Evolutionary conservation across 2,888 invertebrate species (phyloP).

Genomic region (Drosophila cracens): DNA sequence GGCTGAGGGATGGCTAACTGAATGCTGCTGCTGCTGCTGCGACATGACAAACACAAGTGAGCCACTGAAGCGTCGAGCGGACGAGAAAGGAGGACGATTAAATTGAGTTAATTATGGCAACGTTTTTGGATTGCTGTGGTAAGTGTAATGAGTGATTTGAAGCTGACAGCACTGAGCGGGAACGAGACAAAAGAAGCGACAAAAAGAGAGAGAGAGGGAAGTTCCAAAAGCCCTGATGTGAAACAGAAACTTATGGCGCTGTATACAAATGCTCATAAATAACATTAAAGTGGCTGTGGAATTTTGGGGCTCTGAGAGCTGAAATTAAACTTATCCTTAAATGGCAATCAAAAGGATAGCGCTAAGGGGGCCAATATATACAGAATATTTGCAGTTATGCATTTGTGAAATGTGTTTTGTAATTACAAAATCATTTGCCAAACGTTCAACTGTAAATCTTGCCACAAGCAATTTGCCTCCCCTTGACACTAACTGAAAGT

Average conservation of each 20-base stretch:
- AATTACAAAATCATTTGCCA: conserved; percentile 24
- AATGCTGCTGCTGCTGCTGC: conserved; percentile 19
- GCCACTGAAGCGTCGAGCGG: conserved; percentile 64
- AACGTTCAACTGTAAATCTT: conserved; percentile 8
- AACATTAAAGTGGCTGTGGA: conserved; percentile 40
- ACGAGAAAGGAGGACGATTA: conserved; percentile 57
- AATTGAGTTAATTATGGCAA: conserved; percentile 77
- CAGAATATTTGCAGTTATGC: conserved; percentile 18
- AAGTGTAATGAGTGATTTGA: conserved; percentile 64
- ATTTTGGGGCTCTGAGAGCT: background rate
- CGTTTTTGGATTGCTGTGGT: conserved; percentile 59
- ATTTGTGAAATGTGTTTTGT: conserved; percentile 11
- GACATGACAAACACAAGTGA: conserved; percentile 61
- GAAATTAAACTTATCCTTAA: conserved; percentile 33
- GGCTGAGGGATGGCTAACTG: background rate
- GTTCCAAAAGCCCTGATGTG: conserved; percentile 33
- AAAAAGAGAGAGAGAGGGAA: background rate
- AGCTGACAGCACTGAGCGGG: conserved; percentile 34
- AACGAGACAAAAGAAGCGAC: background rate
- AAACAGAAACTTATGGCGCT: conserved; percentile 32
- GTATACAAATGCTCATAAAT: conserved; percentile 48
- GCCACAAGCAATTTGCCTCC: conserved; percentile 10
- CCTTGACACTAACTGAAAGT: conserved; percentile 12
- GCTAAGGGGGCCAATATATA: conserved; percentile 8
- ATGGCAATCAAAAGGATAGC: conserved; percentile 20